Percentiles rank a stretch among this genome's conserved stretches.
phyloP scores from a whole-genome alignment of 1,140 invertebrate genomes.

The Apis cerana region DNA sequence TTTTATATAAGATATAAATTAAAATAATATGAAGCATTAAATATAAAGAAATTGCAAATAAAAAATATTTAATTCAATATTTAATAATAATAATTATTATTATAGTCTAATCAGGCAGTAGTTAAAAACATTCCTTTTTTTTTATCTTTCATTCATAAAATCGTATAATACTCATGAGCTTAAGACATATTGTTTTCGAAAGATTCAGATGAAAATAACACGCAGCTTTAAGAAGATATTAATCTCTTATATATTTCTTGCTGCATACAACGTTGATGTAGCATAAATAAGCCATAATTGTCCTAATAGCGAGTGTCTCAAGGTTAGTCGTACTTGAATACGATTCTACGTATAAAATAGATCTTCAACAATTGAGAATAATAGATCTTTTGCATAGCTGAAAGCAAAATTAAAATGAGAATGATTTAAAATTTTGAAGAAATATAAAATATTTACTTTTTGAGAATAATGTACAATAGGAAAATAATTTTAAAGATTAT shows the following conservation, averaged over 20 bases:
- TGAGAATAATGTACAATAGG: neutral
- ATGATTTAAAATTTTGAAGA: no score
- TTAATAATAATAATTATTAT: no score
- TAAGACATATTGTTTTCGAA: no score
- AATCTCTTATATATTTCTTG: neutral
- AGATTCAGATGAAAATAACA: neutral
- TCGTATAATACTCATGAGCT: neutral
- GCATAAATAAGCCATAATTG: slow-evolving; percentile 7
- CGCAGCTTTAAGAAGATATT: neutral
- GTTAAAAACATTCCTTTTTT: no score
- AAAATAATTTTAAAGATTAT: neutral
- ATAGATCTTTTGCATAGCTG: no score
- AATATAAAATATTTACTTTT: neutral
- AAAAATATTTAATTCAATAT: no score
- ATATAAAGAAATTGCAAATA: no score
- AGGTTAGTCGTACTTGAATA: slow-evolving; percentile 15
- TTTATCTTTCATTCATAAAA: neutral
- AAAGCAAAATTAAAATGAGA: no score
- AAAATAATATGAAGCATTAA: neutral
- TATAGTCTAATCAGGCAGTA: no score
- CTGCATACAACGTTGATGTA: neutral
- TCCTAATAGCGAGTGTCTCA: neutral
- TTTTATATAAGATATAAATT: no score
- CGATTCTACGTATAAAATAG: slow-evolving; percentile 9
- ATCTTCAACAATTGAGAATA: neutral